phyloP scores from a whole-genome alignment of 2,113 vertebrate genomes.

The Stomatorhinus ivindoensis region DNA sequence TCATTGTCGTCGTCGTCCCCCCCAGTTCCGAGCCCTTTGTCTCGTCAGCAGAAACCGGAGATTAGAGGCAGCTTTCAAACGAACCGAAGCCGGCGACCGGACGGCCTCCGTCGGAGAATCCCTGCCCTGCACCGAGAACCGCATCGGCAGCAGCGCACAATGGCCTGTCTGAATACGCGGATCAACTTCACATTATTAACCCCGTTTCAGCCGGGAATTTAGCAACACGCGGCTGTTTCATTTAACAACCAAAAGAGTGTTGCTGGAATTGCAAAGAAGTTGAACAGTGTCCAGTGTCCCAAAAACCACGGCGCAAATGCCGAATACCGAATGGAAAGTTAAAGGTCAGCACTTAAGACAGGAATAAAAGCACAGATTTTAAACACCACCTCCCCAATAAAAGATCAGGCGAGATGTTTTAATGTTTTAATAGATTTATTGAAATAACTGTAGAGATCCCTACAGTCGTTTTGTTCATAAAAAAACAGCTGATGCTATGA shows the following conservation, averaged over 20 bases:
- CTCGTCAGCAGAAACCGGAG: not conserved
- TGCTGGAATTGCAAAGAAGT: not conserved
- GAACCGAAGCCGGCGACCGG: not conserved
- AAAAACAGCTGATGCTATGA: not conserved
- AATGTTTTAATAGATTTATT: not conserved
- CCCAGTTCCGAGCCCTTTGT: slow-evolving; percentile 1
- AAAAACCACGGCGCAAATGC: not conserved
- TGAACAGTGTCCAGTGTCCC: not conserved
- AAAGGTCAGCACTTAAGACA: not conserved
- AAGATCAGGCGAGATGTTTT: not conserved
- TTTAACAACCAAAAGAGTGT: not conserved
- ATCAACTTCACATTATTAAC: not conserved
- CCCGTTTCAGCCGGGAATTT: not conserved
- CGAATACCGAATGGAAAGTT: not conserved
- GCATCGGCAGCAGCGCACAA: not conserved
- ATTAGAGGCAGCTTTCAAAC: not conserved
- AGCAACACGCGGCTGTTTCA: not conserved
- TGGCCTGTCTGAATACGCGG: not conserved
- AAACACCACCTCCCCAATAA: not conserved
- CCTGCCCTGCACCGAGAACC: not conserved
- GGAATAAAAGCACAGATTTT: not conserved
- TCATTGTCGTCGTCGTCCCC: not conserved
- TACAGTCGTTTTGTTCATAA: not conserved
- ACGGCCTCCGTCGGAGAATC: not conserved
- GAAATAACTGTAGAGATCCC: not conserved